Percentiles rank a stretch among this genome's conserved stretches.
Conservation (phyloP, 2,797 vertebrate species). For the Haliaeetus vocifer region DNA sequence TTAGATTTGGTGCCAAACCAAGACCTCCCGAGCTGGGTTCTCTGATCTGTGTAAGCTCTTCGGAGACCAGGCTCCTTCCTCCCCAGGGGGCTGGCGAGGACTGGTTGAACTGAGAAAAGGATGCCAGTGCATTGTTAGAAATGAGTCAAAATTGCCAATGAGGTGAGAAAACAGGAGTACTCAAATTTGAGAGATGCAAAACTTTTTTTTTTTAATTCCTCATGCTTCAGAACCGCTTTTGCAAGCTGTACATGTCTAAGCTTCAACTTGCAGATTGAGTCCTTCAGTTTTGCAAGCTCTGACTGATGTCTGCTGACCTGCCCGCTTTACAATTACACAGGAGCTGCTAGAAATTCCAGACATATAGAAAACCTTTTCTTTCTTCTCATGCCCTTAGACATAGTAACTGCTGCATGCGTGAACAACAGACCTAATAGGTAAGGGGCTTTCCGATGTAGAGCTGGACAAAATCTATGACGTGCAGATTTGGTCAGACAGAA, state of each 20-base stretch:
- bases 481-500: neutral
- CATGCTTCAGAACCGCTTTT: neutral
- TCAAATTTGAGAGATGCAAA: neutral
- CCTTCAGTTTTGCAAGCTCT: neutral
- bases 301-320: neutral
- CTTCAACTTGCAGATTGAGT: neutral
- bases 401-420: neutral
- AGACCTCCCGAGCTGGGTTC: neutral
- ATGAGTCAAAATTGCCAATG: neutral
- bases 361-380: neutral
- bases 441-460: neutral
- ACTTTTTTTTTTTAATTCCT: rapidly evolving
- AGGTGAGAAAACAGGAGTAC: neutral
- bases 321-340: neutral
- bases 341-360: neutral
- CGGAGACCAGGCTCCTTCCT: neutral
- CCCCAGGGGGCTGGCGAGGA: rapidly evolving
- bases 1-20: neutral
- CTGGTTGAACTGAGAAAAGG: neutral
- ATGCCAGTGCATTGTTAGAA: neutral
- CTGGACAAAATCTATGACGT: neutral
- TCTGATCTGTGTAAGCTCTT: neutral
- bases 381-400: neutral
- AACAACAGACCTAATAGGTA: neutral
- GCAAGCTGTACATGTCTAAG: neutral